Evolutionary conservation across 2,888 invertebrate species (phyloP), one percentile per base, ranked within the genome.

Genomic region (Agonopterix alstromeriana): DNA sequence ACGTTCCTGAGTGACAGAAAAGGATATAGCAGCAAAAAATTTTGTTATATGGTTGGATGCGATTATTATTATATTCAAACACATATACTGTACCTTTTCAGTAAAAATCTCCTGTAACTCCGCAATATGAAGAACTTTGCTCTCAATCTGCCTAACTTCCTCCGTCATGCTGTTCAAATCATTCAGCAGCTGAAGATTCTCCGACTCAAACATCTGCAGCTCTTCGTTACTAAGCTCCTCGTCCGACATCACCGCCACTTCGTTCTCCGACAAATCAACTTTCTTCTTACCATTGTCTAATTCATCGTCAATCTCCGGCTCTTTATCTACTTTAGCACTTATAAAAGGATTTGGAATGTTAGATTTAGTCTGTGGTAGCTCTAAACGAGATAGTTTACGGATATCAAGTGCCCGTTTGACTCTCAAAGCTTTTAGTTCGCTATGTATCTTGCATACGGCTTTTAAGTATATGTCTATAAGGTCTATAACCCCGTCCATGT

Each of bases 61-160:
- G n/a, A n/a, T n/a, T n/a, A n/a, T n/a, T n/a, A n/a, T n/a, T n/a
- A n/a, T n/a, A n/a, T n/a, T 1, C 10, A 38, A 38, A 2, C 9
- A 3, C 2, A 2, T 17, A n/a, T 9, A 10, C n/a, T n/a, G n/a
- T 38, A 91, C 92, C 92, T 95, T 99, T 91, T 99, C 98, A 9
- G 98, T 96, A 67, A 99, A 98, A 57, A 98, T 93, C 77, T 98
- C 96, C 75, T 99, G 99, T 27, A 99, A 84, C 74, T 96, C 95
- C 2, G 98, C 96, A 65, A 99, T 98, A 72, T 98, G 97, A 0
- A 98, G 93, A 0, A 99, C 98, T 89, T 98, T 98, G 64, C 93
- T 94, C 68, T 95, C 95, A 64, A 97, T 96, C 73, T 94, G 95
- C 74, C 93, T 93, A 0, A 98, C 96, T 84, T 98, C 98, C 67